Evolutionary conservation across 2,888 invertebrate genomes (phyloP).

Genomic region (Habroteleia sp.): DNA sequence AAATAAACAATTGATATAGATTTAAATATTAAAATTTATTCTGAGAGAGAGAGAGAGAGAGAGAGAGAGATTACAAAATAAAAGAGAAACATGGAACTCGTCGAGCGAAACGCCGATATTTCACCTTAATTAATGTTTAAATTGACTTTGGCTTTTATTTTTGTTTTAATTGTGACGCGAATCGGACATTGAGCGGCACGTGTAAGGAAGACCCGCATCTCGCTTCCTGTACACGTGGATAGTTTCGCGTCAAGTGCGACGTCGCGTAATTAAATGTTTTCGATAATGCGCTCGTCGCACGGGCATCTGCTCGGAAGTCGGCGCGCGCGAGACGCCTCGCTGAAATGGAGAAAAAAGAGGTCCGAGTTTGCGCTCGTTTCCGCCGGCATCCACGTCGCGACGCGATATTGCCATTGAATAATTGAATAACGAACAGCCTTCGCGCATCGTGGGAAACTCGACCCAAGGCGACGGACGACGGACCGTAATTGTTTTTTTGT

Average conservation of each 20-base stretch:
- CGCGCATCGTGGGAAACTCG: conserved; percentile 57
- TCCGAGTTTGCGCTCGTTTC: conserved; percentile 46
- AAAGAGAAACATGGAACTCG: too few species aligned
- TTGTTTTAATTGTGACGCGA: conserved; percentile 9
- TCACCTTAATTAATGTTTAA: too few species aligned
- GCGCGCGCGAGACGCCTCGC: conserved; percentile 14
- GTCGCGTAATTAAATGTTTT: conserved; percentile 55
- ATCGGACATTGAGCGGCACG: conserved; percentile 37
- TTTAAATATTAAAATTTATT: too few species aligned
- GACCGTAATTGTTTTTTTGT: conserved; percentile 55
- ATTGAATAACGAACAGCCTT: conserved; percentile 56
- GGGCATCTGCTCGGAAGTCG: conserved; percentile 58
- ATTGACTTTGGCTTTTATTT: too few species aligned
- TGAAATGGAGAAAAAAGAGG: conserved; percentile 19
- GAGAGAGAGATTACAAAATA: too few species aligned
- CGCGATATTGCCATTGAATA: conserved; percentile 63
- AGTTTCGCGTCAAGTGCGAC: conserved; percentile 71
- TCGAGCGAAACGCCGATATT: too few species aligned
- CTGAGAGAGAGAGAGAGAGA: too few species aligned
- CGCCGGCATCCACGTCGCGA: conserved; percentile 60
- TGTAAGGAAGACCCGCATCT: conserved; percentile 64
- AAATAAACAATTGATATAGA: too few species aligned
- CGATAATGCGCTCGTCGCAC: conserved; percentile 42
- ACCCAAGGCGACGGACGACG: conserved; percentile 45
- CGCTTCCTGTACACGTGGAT: conserved; percentile 62